Conservation (phyloP, 2,888 invertebrate species). For the Chrysolina haemoptera region DNA sequence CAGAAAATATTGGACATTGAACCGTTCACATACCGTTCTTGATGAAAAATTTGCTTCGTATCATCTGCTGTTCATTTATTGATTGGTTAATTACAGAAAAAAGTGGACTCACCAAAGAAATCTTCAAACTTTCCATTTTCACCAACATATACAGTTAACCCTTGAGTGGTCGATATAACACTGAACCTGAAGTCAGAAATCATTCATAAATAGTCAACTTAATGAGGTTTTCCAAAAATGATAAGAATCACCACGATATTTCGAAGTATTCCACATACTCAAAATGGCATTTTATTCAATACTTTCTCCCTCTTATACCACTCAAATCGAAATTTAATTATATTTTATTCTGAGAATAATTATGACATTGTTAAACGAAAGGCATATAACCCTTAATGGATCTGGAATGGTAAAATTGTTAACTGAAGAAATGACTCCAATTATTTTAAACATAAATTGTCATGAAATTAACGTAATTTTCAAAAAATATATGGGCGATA, state of each 20-base stretch:
- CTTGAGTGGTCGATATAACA: neutral
- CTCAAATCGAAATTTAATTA: neutral
- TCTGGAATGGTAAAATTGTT: no score
- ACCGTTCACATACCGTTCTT: no score
- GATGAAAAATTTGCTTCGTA: no score
- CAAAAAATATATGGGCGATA: no score
- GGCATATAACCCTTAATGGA: no score
- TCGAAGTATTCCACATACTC: neutral
- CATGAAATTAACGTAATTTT: no score
- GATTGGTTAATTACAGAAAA: neutral
- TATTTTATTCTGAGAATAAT: neutral
- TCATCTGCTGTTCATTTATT: no score
- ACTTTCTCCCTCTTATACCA: neutral
- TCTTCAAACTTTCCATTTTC: conserved; percentile 26
- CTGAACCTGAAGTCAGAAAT: neutral
- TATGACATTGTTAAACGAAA: no score
- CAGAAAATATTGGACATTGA: no score
- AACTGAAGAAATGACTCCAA: no score
- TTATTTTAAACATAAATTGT: no score
- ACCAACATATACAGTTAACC: neutral
- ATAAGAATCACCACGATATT: neutral
- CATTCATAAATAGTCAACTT: neutral
- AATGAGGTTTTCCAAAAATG: neutral
- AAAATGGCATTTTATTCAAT: neutral
- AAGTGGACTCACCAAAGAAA: conserved; percentile 27